phyloP scores from a whole-genome alignment of 2,888 invertebrate genomes.

The Eupeodes luniger region DNA sequence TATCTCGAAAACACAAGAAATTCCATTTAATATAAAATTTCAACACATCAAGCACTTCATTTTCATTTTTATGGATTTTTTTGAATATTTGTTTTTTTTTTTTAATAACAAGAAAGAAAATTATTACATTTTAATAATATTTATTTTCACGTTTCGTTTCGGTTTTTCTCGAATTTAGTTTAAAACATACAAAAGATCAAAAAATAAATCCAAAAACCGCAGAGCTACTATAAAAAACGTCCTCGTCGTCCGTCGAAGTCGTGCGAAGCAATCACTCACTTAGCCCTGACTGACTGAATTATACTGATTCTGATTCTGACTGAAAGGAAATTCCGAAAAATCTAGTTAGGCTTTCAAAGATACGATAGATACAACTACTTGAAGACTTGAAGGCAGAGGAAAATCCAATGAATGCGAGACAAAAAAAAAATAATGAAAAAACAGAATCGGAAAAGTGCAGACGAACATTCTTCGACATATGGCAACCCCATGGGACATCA shows the following conservation, averaged over 20 bases:
- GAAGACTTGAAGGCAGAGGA: slow-evolving; percentile 19
- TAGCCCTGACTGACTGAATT: slow-evolving; percentile 67
- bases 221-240: slow-evolving; percentile 1
- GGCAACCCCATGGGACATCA: slow-evolving; percentile 69
- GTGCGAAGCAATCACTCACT: slow-evolving; percentile 73
- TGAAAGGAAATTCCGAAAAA: slow-evolving; percentile 64
- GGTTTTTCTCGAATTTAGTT: background rate
- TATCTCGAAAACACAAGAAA: slow-evolving; percentile 6
- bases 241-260: slow-evolving; percentile 47
- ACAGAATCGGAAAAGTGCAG: slow-evolving; percentile 7
- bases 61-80: background rate
- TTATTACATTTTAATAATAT: slow-evolving; percentile 1
- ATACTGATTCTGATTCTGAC: slow-evolving; percentile 29
- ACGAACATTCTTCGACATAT: slow-evolving; percentile 59
- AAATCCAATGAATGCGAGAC: slow-evolving; percentile 48
- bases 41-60: slow-evolving; percentile 43
- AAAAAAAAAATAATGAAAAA: slow-evolving; percentile 19
- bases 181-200: background rate
- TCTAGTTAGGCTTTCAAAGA: slow-evolving; percentile 54
- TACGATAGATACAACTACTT: background rate
- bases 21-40: slow-evolving; percentile 34
- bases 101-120: slow-evolving; percentile 1
- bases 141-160: slow-evolving; percentile 33
- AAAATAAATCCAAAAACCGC: background rate
- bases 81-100: slow-evolving; percentile 2